A percentile compares a stretch with the other conserved stretches of the same genome.
Conservation (phyloP, 2,113 vertebrate species). For the Chrysochloris asiatica region DNA sequence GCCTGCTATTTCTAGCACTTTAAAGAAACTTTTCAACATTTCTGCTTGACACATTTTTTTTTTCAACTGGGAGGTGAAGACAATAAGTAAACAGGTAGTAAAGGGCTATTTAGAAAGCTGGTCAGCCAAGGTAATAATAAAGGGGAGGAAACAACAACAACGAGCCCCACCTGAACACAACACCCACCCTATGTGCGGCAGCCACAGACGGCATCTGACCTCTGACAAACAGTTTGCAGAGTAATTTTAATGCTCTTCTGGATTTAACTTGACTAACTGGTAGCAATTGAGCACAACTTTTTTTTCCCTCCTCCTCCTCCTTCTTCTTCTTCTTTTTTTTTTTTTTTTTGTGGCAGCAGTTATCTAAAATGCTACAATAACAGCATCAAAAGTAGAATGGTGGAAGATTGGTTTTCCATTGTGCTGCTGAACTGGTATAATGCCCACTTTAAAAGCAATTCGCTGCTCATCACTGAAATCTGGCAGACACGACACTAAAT, state of each 20-base stretch:
- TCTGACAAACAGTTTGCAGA: constrained; percentile 92
- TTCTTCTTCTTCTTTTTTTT: constrained; percentile 43
- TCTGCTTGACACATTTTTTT: constrained; percentile 88
- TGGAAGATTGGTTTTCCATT: constrained; percentile 97
- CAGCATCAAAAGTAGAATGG: constrained; percentile 94
- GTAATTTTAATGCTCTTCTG: constrained; percentile 94
- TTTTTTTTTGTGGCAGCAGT: constrained; percentile 91
- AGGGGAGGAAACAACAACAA: constrained; percentile 67
- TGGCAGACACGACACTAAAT: constrained; percentile 97
- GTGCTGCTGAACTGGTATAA: constrained; percentile 95
- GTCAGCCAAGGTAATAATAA: constrained; percentile 89
- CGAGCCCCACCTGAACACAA: constrained; percentile 81
- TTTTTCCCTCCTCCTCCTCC: constrained; percentile 14
- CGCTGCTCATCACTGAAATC: constrained; percentile 96
- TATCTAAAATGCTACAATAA: constrained; percentile 97
- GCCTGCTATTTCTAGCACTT: constrained; percentile 90
- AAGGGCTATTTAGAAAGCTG: constrained; percentile 90
- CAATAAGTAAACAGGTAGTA: constrained; percentile 90
- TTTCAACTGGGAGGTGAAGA: constrained; percentile 89
- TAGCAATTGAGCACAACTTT: constrained; percentile 92
- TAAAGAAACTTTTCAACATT: constrained; percentile 89
- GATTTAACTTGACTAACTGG: constrained; percentile 94
- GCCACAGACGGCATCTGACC: constrained; percentile 88
- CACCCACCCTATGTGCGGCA: constrained; percentile 86
- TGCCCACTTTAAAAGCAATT: constrained; percentile 98